Base-by-base conservation (phyloP, 64 coral and sea anemone species). In the Astreopora myriophthalma region DNA sequence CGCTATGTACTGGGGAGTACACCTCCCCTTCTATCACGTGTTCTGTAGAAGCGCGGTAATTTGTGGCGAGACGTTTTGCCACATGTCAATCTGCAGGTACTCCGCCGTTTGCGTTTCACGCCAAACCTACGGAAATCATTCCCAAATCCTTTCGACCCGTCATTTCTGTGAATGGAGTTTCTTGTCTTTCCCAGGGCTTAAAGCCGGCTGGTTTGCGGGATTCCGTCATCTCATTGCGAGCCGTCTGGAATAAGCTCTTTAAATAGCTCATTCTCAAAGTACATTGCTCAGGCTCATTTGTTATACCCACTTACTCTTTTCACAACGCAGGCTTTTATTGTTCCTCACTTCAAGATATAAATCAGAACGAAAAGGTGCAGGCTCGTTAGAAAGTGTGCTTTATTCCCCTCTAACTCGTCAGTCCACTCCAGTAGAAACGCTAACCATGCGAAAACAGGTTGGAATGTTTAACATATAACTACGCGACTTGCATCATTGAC, bases 331-430 rank as follows among this genome's bases (percentile, higher is more conserved):
- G 3, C 9, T 14, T 14, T 58, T 0, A 58, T 58, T 17, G n/a
- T n/a, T n/a, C n/a, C n/a, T n/a, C n/a, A n/a, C n/a, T n/a, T n/a
- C n/a, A n/a, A n/a, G n/a, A n/a, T n/a, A n/a, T n/a, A n/a, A n/a
- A n/a, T n/a, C n/a, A n/a, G 3, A 58, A 20, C 9, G 9, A 58
- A 27, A 44, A 75, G 6, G 20, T 40, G 1, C 23, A 75, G 28
- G 34, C 19, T 80, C 29, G 39, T 80, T 80, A 80, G 55, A 80
- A 80, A 80, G 76, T 35, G 31, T 7, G 14, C 8, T 34, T 80
- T 80, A 80, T 61, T 80, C 28, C 30, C 49, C 17, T 80, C 29
- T 34, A 60, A 19, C 3, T 22, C 48, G 14, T 58, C 17, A 42
- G 22, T 75, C 51, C 49, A 80, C 32, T 80, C 25, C 14, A 32